Evolutionary conservation across 2,888 invertebrate species (phyloP), one percentile per base, ranked within the genome.

Genomic region (Synanthedon andrenaeformis): DNA sequence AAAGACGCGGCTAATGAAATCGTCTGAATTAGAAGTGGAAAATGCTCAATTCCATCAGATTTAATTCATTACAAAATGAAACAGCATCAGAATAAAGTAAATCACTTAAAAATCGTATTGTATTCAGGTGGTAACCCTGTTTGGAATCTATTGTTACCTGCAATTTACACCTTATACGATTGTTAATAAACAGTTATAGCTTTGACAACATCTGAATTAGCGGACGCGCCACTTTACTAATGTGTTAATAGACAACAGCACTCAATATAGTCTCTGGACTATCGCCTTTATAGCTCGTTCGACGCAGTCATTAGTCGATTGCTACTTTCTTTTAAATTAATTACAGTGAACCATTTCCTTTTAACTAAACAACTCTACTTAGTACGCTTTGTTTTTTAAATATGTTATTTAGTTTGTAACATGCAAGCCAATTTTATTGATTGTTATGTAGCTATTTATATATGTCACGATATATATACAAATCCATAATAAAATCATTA

Each of bases 141-240:
- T 42, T 13, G 59, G 60, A 56, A 60, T 55, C 60, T 61, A 62
- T 58, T 56, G 57, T 57, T 52, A 49, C 59, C 59, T 60, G 64
- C 61, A 78, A 76, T 78, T 74, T 74, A 70, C 71, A 78, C 82
- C 76, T 74, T 82, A 74, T 66, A 59, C 56, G 51, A 55, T 63
- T 53, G 56, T 55, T 63, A 74, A 70, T 77, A 70, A 76, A 72
- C 67, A 67, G 62, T 60, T 66, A 75, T 76, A 76, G 64, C 69
- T 61, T 61, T 68, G 65, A 68, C 68, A 69, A 64, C 61, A 61
- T 53, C 63, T 55, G 58, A 67, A 69, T 72, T 63, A 58, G 52
- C 51, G 51, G 56, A 51, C 56, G 55, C 54, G 54, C 60, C 64
- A 70, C 67, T 67, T 59, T 59, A 58, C 64, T 75, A 73, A 75